phyloP scores from a whole-genome alignment of 2,797 vertebrate species.

The Enoplosus armatus region DNA sequence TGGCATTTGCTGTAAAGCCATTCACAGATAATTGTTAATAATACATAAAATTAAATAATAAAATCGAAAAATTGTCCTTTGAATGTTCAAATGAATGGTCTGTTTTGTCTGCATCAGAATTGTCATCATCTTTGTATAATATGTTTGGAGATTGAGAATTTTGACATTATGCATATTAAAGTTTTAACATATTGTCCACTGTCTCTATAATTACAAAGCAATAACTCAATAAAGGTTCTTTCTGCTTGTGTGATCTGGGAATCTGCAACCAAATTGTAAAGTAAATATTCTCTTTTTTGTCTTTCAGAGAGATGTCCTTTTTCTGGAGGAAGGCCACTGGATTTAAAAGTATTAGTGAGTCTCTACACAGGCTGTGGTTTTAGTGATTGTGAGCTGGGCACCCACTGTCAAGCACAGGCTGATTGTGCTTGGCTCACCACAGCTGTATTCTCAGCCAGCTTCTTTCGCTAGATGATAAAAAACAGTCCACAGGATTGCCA shows the following conservation, averaged over 20 bases:
- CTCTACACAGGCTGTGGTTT: constrained; percentile 61
- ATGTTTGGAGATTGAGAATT: not conserved
- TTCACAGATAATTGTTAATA: not conserved
- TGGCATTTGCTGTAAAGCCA: not conserved
- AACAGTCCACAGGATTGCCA: constrained; percentile 83
- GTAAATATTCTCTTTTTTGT: constrained; percentile 40
- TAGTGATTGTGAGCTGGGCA: constrained; percentile 62
- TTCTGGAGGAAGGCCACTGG: constrained; percentile 76
- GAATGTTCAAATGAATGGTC: not conserved
- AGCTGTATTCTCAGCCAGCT: constrained; percentile 63
- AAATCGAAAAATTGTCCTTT: not conserved
- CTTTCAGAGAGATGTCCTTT: constrained; percentile 77
- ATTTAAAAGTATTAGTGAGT: constrained; percentile 71
- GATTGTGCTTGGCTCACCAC: constrained; percentile 61
- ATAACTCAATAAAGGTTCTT: not conserved
- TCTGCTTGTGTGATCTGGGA: constrained; percentile 12
- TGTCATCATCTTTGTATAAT: not conserved
- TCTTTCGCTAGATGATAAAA: constrained; percentile 76
- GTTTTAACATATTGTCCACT: not conserved
- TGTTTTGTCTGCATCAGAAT: not conserved
- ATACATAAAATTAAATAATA: not conserved
- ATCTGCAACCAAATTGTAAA: constrained; percentile 10
- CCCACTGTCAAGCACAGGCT: constrained; percentile 63
- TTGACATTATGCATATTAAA: not conserved
- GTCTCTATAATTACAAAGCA: not conserved